Evolutionary conservation across 2,113 vertebrate species (phyloP).

Genomic region (Tachycineta bicolor): DNA sequence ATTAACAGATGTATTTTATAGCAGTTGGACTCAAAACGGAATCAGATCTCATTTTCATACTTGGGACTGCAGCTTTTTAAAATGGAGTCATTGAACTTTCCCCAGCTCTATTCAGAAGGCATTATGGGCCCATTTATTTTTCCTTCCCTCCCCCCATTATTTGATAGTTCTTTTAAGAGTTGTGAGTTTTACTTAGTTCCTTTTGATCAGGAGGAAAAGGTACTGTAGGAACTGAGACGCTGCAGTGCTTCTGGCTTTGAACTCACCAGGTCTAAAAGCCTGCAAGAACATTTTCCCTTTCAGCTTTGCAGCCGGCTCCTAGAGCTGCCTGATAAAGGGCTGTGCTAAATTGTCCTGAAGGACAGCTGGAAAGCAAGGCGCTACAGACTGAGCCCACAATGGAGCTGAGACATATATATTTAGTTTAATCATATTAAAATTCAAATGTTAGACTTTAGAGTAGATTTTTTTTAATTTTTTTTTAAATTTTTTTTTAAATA

Average conservation of each 20-base stretch:
- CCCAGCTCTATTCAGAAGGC: background rate
- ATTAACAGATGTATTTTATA: background rate
- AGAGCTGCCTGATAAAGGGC: constrained; percentile 27
- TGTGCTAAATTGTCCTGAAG: constrained; percentile 64
- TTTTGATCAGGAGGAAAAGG: constrained; percentile 63
- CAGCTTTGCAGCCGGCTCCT: background rate
- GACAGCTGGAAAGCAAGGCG: constrained; percentile 8
- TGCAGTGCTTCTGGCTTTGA: constrained; percentile 62
- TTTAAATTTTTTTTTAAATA: background rate
- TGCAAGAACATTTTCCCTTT: constrained; percentile 67
- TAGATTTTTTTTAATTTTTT: background rate
- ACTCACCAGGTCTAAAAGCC: constrained; percentile 76
- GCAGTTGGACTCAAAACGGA: background rate
- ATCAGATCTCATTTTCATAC: background rate
- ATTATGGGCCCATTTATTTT: constrained; percentile 36
- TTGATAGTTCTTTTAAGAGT: constrained; percentile 61
- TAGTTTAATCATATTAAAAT: constrained; percentile 35
- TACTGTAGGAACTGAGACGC: constrained; percentile 35
- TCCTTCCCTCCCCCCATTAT: constrained; percentile 61
- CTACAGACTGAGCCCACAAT: constrained; percentile 4
- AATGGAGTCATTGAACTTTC: constrained; percentile 35
- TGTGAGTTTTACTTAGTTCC: constrained; percentile 30
- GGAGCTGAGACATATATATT: background rate
- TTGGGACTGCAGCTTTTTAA: background rate
- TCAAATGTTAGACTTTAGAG: background rate